These are phyloP conservation scores for Grallaria varia DNA, from an alignment of 2,113 vertebrate genomes.

Conservation along the genomic window DNA sequence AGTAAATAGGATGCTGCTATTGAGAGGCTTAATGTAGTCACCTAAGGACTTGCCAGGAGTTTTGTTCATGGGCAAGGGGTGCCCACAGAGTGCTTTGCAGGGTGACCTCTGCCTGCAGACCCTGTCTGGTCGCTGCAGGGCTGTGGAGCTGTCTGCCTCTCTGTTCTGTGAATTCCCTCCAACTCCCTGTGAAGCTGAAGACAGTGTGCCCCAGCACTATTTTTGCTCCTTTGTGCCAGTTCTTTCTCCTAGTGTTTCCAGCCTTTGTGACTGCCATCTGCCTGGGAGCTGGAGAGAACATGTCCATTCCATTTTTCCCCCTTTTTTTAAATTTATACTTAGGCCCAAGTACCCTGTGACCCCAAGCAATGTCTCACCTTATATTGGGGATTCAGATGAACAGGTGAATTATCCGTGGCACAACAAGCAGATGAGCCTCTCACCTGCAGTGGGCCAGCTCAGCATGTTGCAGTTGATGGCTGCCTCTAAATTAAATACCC, in stretches of 20 bases:
- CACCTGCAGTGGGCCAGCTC: neutral
- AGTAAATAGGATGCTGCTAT: neutral
- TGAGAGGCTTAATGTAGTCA: neutral
- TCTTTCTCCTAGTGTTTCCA: neutral
- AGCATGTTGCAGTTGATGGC: neutral
- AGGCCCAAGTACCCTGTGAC: neutral
- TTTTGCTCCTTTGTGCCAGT: neutral
- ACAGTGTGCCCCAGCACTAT: neutral
- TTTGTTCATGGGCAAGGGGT: neutral
- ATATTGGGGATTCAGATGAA: neutral
- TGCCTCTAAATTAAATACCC: neutral
- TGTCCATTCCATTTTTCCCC: fast-evolving
- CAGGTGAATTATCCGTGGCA: neutral
- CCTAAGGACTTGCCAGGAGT: neutral
- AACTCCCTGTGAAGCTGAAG: neutral
- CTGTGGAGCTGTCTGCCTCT: neutral
- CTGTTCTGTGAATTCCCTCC: neutral
- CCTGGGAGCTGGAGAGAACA: neutral
- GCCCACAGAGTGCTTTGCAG: neutral
- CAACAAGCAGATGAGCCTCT: neutral
- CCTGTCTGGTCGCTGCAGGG: neutral
- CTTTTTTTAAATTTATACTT: neutral
- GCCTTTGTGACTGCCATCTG: neutral
- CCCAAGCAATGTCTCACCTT: neutral
- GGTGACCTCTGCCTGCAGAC: neutral